phyloP scores from a whole-genome alignment of 2,797 vertebrate species.

The Sitta carolinensis region DNA sequence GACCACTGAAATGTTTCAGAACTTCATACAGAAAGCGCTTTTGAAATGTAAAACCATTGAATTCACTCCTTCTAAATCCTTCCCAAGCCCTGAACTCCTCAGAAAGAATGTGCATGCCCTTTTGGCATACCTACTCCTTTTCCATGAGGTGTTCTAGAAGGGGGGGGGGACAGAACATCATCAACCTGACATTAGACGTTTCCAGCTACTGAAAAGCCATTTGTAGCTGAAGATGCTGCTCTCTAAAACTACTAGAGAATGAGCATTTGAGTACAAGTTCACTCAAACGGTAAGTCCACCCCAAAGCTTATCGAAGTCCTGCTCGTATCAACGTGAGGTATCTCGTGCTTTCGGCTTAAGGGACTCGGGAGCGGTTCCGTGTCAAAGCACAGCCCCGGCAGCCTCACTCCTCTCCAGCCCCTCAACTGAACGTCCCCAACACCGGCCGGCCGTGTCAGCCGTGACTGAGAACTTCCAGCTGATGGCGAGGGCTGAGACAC shows the following conservation, averaged over 20 bases:
- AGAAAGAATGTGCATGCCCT: rapidly evolving
- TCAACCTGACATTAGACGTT: background rate
- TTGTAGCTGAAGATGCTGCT: rapidly evolving
- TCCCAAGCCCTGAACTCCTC: background rate
- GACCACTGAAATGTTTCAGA: background rate
- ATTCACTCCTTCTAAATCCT: background rate
- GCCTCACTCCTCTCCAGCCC: background rate
- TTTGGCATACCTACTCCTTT: background rate
- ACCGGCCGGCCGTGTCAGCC: background rate
- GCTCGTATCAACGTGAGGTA: rapidly evolving
- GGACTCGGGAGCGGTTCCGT: rapidly evolving
- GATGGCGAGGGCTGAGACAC: background rate
- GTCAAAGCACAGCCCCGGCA: background rate
- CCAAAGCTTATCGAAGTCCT: background rate
- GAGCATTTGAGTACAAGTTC: rapidly evolving
- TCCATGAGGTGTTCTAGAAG: background rate
- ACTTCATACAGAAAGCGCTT: background rate
- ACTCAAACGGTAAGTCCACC: background rate
- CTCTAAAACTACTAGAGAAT: background rate
- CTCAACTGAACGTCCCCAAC: background rate
- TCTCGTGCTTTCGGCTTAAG: rapidly evolving
- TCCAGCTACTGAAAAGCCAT: background rate
- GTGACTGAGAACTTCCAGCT: background rate
- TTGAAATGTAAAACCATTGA: background rate
- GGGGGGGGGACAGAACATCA: rapidly evolving